Evolutionary conservation across 2,888 invertebrate species (phyloP).

Genomic region (Pyrrhosoma nymphula): DNA sequence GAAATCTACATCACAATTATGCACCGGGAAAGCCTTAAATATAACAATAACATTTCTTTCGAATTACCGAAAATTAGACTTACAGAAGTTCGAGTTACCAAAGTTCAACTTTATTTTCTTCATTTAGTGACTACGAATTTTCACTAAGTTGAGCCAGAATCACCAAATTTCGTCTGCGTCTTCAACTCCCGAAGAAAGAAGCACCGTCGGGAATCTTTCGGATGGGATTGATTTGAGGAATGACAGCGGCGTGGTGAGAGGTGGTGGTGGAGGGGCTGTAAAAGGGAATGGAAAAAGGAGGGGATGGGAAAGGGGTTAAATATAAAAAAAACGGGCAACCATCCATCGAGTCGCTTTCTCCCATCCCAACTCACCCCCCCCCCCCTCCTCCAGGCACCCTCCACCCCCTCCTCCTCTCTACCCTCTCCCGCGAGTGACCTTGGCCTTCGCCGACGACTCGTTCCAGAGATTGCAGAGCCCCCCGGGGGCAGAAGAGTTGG

Average conservation of each 20-base stretch:
- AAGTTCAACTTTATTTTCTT: no score
- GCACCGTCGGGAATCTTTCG: background rate
- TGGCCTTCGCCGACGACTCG: constrained; percentile 32
- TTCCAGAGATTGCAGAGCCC: background rate
- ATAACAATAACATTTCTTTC: no score
- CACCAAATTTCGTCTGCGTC: no score
- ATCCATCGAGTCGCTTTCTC: background rate
- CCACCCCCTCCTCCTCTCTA: background rate
- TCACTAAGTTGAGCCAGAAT: no score
- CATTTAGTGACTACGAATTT: no score
- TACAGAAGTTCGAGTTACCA: no score
- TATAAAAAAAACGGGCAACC: background rate
- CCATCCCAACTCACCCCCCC: background rate
- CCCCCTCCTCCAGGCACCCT: background rate
- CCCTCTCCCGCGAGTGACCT: background rate
- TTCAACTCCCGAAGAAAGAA: no score
- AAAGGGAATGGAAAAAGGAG: background rate
- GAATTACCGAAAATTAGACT: no score
- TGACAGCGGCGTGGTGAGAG: background rate
- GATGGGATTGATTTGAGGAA: background rate
- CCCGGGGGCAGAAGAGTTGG: background rate
- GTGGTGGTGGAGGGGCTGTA: background rate
- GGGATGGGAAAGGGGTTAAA: background rate
- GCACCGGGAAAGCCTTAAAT: no score
- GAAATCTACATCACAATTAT: no score